These are phyloP conservation scores for Drosophila guanche DNA, from an alignment of 1,140 invertebrate species.

Conservation along the genomic window DNA sequence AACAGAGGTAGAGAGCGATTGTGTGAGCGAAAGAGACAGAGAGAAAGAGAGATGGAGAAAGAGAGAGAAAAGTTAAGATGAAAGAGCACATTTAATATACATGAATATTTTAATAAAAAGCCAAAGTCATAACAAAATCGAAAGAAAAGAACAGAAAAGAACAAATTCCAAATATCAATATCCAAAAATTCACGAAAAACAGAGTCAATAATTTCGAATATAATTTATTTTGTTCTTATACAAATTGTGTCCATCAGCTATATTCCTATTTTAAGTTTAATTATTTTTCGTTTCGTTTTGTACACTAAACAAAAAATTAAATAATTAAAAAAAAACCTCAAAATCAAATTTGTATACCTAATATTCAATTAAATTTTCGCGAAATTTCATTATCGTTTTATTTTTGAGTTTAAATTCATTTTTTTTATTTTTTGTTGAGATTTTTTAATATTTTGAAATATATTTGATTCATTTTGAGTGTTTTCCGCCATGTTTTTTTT, in stretches of 20 bases:
- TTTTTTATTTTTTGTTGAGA: slow-evolving; percentile 42
- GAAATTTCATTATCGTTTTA: slow-evolving; percentile 7
- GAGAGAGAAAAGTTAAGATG: slow-evolving; percentile 67
- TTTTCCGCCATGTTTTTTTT: slow-evolving; percentile 25
- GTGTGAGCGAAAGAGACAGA: slow-evolving; percentile 46
- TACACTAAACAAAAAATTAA: slow-evolving; percentile 26
- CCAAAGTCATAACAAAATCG: slow-evolving; percentile 54
- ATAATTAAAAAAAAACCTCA: slow-evolving; percentile 14
- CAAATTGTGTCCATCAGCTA: slow-evolving; percentile 22
- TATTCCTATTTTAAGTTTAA: slow-evolving; percentile 38
- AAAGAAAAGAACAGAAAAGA: slow-evolving; percentile 4
- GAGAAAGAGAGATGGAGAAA: slow-evolving; percentile 24
- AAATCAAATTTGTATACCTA: slow-evolving; percentile 17
- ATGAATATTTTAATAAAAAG: slow-evolving; percentile 70
- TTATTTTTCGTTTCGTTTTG: slow-evolving; percentile 37
- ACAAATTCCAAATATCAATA: slow-evolving; percentile 56
- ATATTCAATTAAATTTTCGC: slow-evolving; percentile 8
- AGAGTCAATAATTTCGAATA: slow-evolving; percentile 18
- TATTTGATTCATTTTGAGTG: slow-evolving; percentile 33
- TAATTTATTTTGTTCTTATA: slow-evolving; percentile 39
- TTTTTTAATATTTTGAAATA: background rate
- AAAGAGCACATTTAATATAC: slow-evolving; percentile 70
- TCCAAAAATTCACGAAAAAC: slow-evolving; percentile 39
- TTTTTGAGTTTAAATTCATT: slow-evolving; percentile 1
- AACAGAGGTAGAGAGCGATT: too few species aligned